phyloP scores from a whole-genome alignment of 2,888 invertebrate species.

The Epinotia ramella region DNA sequence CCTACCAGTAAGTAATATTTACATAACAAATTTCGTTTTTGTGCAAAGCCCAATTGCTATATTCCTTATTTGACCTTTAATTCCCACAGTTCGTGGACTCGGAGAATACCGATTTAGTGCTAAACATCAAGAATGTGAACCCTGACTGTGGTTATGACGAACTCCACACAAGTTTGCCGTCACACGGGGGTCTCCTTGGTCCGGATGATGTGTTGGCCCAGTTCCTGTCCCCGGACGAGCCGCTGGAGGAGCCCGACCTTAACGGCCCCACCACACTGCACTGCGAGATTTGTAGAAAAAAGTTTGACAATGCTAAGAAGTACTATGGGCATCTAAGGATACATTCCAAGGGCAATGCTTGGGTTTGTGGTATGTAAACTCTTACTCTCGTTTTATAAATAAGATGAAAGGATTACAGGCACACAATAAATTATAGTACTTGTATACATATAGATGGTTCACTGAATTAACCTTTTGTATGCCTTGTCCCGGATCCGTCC shows the following conservation, averaged over 20 bases:
- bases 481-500: too few species aligned
- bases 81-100: slow-evolving; percentile 71
- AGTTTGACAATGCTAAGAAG: slow-evolving; percentile 79
- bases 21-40: slow-evolving; percentile 13
- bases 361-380: slow-evolving; percentile 74
- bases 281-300: slow-evolving; percentile 78
- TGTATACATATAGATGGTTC: too few species aligned
- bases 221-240: slow-evolving; percentile 74
- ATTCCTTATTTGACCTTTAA: slow-evolving; percentile 3
- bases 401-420: neutral
- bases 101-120: slow-evolving; percentile 63
- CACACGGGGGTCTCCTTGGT: slow-evolving; percentile 64
- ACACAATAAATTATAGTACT: neutral
- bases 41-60: neutral
- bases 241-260: slow-evolving; percentile 75
- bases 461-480: too few species aligned
- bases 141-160: slow-evolving; percentile 67
- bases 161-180: slow-evolving; percentile 61
- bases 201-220: slow-evolving; percentile 76
- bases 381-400: neutral
- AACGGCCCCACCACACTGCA: slow-evolving; percentile 77
- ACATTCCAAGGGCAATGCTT: slow-evolving; percentile 77
- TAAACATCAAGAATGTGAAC: slow-evolving; percentile 56
- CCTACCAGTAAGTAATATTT: slow-evolving; percentile 70
- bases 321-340: slow-evolving; percentile 80